Evolutionary conservation across 1,140 invertebrate species (phyloP).

Genomic region (Rhagoletis zephyria): DNA sequence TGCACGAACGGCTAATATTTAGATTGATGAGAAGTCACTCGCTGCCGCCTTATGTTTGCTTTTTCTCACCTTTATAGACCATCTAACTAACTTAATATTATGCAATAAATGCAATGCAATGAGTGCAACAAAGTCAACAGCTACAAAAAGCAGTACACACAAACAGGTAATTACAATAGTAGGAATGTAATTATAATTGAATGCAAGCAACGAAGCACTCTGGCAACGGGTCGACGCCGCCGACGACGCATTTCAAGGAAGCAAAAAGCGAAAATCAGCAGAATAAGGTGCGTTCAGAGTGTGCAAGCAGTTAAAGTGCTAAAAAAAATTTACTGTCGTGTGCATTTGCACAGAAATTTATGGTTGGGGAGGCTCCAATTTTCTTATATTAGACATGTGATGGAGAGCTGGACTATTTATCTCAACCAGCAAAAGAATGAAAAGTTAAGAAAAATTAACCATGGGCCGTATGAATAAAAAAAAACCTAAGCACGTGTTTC

Average conservation of each 20-base stretch:
- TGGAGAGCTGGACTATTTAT: no score
- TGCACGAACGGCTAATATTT: background rate
- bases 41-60: background rate
- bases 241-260: slow-evolving; percentile 32
- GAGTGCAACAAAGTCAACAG: slow-evolving; percentile 20
- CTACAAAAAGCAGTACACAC: background rate
- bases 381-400: no score
- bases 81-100: background rate
- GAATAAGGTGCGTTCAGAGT: slow-evolving; percentile 4
- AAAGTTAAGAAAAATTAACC: no score
- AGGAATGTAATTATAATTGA: slow-evolving; percentile 42
- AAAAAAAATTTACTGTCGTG: no score
- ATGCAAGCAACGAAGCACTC: background rate
- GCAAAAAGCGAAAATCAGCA: slow-evolving; percentile 21
- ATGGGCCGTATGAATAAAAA: no score
- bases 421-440: no score
- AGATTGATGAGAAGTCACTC: background rate
- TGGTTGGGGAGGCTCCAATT: no score
- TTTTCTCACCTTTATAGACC: background rate
- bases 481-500: no score
- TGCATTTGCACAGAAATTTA: no score
- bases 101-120: slow-evolving; percentile 29
- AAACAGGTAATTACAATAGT: slow-evolving; percentile 42
- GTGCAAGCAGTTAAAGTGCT: background rate
- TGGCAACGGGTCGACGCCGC: slow-evolving; percentile 21